Base-by-base conservation (phyloP, 1,140 invertebrate genomes). In the Coenobita brevimanus region DNA sequence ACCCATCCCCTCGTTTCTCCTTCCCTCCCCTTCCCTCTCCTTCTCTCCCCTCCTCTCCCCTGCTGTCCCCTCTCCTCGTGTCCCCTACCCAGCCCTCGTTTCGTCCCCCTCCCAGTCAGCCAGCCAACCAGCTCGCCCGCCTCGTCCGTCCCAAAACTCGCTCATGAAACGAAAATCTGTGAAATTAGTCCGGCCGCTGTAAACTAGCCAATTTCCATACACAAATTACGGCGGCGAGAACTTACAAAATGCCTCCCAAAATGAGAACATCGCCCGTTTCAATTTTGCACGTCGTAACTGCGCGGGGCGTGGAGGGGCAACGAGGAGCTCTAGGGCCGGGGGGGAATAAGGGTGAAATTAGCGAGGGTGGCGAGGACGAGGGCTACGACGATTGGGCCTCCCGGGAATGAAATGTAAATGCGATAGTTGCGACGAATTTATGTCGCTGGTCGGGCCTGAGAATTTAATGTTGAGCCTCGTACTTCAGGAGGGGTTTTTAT, bases 391-490 rank as follows among this genome's bases (percentile, higher is more conserved):
- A 46, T 86, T 64, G 60, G 60, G 27, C 76, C 21, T 27, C 50
- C 24, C 33, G 76, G 60, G 50, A 88, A 88, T 88, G 85, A 88
- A 88, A 88, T 88, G 85, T 88, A 88, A 88, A 88, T 88, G 76
- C 76, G 85, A 88, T 88, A 88, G 76, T 88, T 80, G 43, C 50
- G 76, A 73, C 62, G 85, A 88, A 88, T 88, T 88, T 88, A 88
- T 88, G 85, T 60, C 78, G 76, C 43, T 81, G 76, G 43, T 62
- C 50, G 33, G 57, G 54, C 57, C 78, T 78, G 91, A 90, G 82
- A 91, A 88, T 78, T 76, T 89, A 87, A 73, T 84, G 75, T 89
- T 90, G 82, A 89, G 85, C 78, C 86, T 90, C 90, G 90, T 90
- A 82, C 89, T 89, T 90, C 86, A 88, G 73, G 87, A 80, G 64